Base-by-base conservation (phyloP, 2,888 invertebrate species). In the Volucella inflata region DNA sequence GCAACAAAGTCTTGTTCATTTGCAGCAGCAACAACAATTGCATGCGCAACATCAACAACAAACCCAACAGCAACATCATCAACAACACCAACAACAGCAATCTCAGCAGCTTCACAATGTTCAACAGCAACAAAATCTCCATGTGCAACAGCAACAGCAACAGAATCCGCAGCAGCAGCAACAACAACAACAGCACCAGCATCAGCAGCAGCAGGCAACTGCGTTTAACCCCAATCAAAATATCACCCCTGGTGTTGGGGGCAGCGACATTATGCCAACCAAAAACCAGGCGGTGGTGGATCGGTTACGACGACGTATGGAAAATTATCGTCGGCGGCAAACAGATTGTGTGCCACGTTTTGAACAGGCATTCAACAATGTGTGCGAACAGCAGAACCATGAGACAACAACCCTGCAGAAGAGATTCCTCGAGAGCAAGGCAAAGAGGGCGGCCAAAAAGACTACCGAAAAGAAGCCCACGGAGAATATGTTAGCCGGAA, bases 301-400 rank as follows among this genome's bases (percentile, higher is more conserved):
- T 92, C 94, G 97, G 87, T 93, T 97, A 72, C 95, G 95, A 89
- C 95, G 97, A 87, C 95, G 98, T 90, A 96, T 98, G 92, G 97
- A 97, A 90, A 95, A 94, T 88, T 98, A 98, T 92, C 94, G 98
- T 70, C 94, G 96, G 65, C 95, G 97, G 87, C 97, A 98, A 91
- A 96, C 94, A 88, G 97, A 97, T 91, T 96, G 96, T 91, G 95
- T 96, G 91, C 97, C 97, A 84, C 94, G 97, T 87, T 98, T 96
- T 93, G 97, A 97, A 91, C 97, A 97, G 91, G 96, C 97, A 87
- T 96, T 97, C 92, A 96, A 94, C 91, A 96, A 96, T 50, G 94
- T 96, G 85, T 97, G 97, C 93, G 98, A 98, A 90, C 97, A 97
- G 91, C 97, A 98, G 91, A 95, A 96, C 89, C 95, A 97, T 93